Evolutionary conservation across 64 coral and sea anemone genomes (phyloP), one percentile per base, ranked within the genome.

Genomic region (Montipora foliosa): DNA sequence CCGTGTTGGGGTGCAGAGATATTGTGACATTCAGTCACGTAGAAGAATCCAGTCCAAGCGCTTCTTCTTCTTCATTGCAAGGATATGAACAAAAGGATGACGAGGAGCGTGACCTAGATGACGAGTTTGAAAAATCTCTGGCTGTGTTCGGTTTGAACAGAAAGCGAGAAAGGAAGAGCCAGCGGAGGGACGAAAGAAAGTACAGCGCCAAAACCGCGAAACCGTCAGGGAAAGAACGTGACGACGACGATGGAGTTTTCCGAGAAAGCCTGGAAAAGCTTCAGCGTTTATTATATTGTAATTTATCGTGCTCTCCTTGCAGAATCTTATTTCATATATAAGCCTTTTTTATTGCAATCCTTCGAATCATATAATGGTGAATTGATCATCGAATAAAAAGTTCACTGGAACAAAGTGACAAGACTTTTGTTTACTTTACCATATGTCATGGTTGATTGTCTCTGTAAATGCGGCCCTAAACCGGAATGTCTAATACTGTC

Each of bases 81-180:
- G 51, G 25, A 60, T 58, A 59, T 2, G 16, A 3, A 77, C 25
- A 15, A 77, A 7, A 7, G 13, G 37, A 37, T 37, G 75, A 77
- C 45, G 13, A 77, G 14, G 44, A 44, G 12, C 44, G 8, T 4
- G 44, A 14, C 5, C 4, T 46, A 17, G 58, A 73, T 73, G 84
- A 46, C 13, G 16, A 87, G 29, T 48, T 68, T n/a, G 29, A 87
- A 73, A 13, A 87, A 67, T 47, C 64, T 69, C 44, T 67, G 17
- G 44, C 37, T 37, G 37, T 37, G 37, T 37, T 37, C 37, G 37
- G 37, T 37, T 37, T 37, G 37, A 37, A 37, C 66, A 17, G 16
- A 87, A 87, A 49, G 62, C 71, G 8, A 45, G 49, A 49, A 49
- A 91, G 79, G 55, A 82, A 91, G 68, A 91, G 90, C 52, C n/a